These are phyloP conservation scores for Corythornis vintsioides DNA, from an alignment of 2,113 vertebrate species.

Conservation along the genomic window DNA sequence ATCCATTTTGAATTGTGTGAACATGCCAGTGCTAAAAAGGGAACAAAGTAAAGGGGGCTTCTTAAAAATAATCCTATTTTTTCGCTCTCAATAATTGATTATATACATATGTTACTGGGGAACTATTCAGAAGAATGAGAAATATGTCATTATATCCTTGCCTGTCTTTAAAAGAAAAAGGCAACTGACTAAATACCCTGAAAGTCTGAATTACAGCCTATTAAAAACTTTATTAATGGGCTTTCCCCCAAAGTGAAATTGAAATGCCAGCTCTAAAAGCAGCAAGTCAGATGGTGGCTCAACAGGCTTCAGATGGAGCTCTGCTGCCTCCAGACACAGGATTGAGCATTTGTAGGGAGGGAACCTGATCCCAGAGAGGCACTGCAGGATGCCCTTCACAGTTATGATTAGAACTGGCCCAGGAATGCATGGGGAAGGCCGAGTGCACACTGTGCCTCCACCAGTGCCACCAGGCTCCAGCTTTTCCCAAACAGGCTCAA, in stretches of 20 bases:
- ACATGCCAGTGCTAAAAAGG: neutral
- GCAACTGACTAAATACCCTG: neutral
- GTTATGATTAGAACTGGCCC: slow-evolving; percentile 67
- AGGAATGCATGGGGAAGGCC: slow-evolving; percentile 50
- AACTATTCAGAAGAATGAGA: neutral
- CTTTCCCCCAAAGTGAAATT: neutral
- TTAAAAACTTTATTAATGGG: neutral
- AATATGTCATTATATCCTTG: neutral
- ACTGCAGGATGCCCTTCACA: slow-evolving; percentile 48
- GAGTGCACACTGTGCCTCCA: neutral
- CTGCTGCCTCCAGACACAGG: neutral
- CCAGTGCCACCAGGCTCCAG: neutral
- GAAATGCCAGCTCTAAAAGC: neutral
- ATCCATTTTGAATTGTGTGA: neutral
- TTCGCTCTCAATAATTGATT: neutral
- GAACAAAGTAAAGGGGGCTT: neutral
- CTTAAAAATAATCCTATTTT: neutral
- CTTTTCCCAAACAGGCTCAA: neutral
- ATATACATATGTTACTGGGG: neutral
- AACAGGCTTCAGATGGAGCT: neutral
- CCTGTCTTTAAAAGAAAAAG: neutral
- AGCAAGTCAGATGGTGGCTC: neutral
- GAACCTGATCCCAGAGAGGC: slow-evolving; percentile 56
- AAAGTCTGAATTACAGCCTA: neutral
- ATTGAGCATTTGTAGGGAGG: neutral